phyloP scores from a whole-genome alignment of 2,113 vertebrate species.

The Trochalopteron elliotii region DNA sequence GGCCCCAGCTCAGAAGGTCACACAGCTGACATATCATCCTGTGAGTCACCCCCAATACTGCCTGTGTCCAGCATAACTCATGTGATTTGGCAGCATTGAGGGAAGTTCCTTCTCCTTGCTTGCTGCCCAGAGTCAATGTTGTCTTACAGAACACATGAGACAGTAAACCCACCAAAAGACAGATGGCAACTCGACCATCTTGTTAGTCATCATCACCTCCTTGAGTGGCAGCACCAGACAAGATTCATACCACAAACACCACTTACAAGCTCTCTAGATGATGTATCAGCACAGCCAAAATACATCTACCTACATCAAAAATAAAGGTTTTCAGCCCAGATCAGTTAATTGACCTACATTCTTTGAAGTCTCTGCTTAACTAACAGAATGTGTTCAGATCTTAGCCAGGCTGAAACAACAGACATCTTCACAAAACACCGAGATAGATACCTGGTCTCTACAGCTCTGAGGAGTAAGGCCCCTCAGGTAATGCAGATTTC shows the following conservation, averaged over 20 bases:
- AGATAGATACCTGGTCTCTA: neutral
- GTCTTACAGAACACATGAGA: neutral
- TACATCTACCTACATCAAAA: neutral
- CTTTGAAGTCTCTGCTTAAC: neutral
- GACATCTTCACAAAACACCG: neutral
- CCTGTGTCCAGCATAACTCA: neutral
- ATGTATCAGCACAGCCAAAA: neutral
- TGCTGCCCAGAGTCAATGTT: neutral
- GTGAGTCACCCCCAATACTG: neutral
- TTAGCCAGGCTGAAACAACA: neutral
- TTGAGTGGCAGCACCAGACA: neutral
- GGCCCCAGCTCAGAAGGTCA: slow-evolving; percentile 24
- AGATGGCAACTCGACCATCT: neutral
- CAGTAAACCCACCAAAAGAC: neutral
- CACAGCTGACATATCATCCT: neutral
- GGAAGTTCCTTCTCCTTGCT: neutral
- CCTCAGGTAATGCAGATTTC: neutral
- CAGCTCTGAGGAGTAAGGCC: neutral
- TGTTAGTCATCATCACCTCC: neutral
- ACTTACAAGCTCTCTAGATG: neutral
- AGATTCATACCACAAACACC: neutral
- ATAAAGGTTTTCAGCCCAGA: neutral
- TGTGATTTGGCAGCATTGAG: neutral
- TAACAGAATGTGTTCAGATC: neutral
- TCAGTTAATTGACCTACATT: neutral